Percentiles rank a stretch among this genome's conserved stretches.
phyloP scores from a whole-genome alignment of 2,888 invertebrate species.

The Drosophila austrosaltans region DNA sequence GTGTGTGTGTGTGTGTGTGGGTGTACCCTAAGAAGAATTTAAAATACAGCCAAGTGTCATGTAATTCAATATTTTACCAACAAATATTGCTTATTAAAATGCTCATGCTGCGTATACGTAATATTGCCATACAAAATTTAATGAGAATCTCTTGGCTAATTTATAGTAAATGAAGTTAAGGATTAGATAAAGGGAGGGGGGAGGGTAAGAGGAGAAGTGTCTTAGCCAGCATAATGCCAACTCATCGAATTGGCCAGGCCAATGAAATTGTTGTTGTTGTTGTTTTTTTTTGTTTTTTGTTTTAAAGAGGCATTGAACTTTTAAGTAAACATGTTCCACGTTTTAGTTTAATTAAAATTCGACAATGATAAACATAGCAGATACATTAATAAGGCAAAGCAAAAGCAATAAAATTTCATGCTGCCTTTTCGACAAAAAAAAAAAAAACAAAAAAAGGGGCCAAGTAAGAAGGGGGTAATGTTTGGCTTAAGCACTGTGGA shows the following conservation, averaged over 20 bases:
- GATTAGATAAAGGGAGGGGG: not conserved
- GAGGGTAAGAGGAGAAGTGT: not conserved
- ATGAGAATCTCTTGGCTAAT: conserved; percentile 35
- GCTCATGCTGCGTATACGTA: conserved; percentile 45
- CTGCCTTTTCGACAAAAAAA: not conserved
- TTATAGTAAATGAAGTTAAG: not conserved
- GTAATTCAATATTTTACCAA: conserved; percentile 65
- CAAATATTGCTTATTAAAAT: conserved; percentile 20
- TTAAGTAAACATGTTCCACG: conserved; percentile 41
- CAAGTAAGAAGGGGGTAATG: too few relatives aligned
- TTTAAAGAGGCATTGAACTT: conserved; percentile 38
- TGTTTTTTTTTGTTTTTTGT: too few relatives aligned
- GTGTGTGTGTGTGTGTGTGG: conserved; percentile 33
- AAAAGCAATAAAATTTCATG: conserved; percentile 33
- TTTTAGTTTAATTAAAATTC: conserved; percentile 72
- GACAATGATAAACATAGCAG: conserved; percentile 69
- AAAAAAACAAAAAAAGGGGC: not conserved
- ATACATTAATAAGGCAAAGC: conserved; percentile 65
- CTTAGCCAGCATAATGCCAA: not conserved
- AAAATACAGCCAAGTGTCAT: conserved; percentile 47
- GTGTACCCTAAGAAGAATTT: conserved; percentile 7
- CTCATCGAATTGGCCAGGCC: conserved; percentile 12
- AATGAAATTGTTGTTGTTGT: not conserved
- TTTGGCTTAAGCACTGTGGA: too few relatives aligned
- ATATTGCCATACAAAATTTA: conserved; percentile 49